phyloP scores from a whole-genome alignment of 2,797 vertebrate species.

The Adrianichthys oophorus region DNA sequence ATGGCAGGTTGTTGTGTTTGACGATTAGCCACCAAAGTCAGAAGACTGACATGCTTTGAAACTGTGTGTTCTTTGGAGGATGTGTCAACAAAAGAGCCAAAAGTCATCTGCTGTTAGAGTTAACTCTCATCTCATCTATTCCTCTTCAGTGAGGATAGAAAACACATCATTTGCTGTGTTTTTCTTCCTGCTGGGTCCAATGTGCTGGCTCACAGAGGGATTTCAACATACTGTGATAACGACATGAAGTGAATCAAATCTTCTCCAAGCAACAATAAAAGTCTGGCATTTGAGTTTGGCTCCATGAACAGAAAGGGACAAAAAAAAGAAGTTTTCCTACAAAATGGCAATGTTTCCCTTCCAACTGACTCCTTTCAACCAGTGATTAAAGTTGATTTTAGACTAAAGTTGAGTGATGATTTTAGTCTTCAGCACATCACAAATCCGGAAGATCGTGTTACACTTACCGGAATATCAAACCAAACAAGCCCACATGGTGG shows the following conservation, averaged over 20 bases:
- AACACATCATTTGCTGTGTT: slow-evolving; percentile 43
- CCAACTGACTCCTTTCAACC: too few relatives aligned
- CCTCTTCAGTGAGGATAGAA: slow-evolving; percentile 53
- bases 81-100: slow-evolving; percentile 25
- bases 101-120: slow-evolving; percentile 71
- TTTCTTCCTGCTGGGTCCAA: slow-evolving; percentile 58
- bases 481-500: slow-evolving; percentile 29
- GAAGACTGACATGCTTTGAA: slow-evolving; percentile 41
- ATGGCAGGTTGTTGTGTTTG: slow-evolving; percentile 4
- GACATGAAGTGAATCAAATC: slow-evolving; percentile 46
- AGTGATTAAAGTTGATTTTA: too few relatives aligned
- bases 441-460: slow-evolving; percentile 35
- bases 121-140: slow-evolving; percentile 39
- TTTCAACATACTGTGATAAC: slow-evolving; percentile 48
- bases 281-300: slow-evolving; percentile 30
- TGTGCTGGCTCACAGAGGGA: slow-evolving; percentile 54
- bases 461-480: slow-evolving; percentile 2
- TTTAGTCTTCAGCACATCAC: too few relatives aligned
- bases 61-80: slow-evolving; percentile 42
- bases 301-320: not conserved
- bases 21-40: slow-evolving; percentile 21
- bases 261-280: slow-evolving; percentile 47
- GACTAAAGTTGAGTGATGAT: too few relatives aligned
- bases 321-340: not conserved
- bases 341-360: too few relatives aligned